phyloP scores from a whole-genome alignment of 2,888 invertebrate species.

The Priapulus caudatus region DNA sequence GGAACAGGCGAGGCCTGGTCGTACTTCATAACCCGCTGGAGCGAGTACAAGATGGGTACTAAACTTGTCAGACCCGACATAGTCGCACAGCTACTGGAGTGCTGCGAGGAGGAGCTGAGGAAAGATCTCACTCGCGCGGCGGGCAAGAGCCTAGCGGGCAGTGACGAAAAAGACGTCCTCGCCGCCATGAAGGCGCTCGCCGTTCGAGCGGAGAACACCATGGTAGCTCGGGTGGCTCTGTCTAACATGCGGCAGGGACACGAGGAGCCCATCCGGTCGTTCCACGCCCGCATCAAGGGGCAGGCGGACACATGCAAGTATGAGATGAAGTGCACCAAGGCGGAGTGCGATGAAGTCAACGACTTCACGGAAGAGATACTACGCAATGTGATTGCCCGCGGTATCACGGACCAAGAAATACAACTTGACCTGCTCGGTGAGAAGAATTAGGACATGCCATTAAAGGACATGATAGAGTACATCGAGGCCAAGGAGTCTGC shows the following conservation, averaged over 20 bases:
- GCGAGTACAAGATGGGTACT: slow-evolving; percentile 21
- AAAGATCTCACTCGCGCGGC: slow-evolving; percentile 19
- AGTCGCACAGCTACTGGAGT: slow-evolving; percentile 21
- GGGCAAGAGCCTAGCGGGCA: slow-evolving; percentile 15
- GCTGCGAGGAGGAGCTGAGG: slow-evolving; percentile 20
- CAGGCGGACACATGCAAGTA: slow-evolving; percentile 21
- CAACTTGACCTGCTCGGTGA: slow-evolving; percentile 20
- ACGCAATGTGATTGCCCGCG: slow-evolving; percentile 14
- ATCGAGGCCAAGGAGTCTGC: slow-evolving; percentile 23
- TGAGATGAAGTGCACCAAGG: neutral
- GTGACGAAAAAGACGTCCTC: slow-evolving; percentile 16
- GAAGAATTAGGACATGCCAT: slow-evolving; percentile 19
- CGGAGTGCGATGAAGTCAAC: slow-evolving; percentile 16
- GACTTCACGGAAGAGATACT: slow-evolving; percentile 19
- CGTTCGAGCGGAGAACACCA: slow-evolving; percentile 16
- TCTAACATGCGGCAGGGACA: slow-evolving; percentile 17
- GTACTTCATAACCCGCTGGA: slow-evolving; percentile 15
- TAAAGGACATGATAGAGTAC: slow-evolving; percentile 21
- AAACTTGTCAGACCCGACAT: slow-evolving; percentile 15
- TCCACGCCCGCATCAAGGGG: slow-evolving; percentile 20
- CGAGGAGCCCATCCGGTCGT: slow-evolving; percentile 20
- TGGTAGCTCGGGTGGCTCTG: slow-evolving; percentile 15
- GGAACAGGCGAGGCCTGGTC: slow-evolving; percentile 15
- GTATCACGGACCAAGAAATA: slow-evolving; percentile 17
- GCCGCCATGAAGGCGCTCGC: slow-evolving; percentile 14